These are phyloP conservation scores for Nothobranchius furzeri DNA, from an alignment of 2,113 vertebrate species.

Conservation along the genomic window DNA sequence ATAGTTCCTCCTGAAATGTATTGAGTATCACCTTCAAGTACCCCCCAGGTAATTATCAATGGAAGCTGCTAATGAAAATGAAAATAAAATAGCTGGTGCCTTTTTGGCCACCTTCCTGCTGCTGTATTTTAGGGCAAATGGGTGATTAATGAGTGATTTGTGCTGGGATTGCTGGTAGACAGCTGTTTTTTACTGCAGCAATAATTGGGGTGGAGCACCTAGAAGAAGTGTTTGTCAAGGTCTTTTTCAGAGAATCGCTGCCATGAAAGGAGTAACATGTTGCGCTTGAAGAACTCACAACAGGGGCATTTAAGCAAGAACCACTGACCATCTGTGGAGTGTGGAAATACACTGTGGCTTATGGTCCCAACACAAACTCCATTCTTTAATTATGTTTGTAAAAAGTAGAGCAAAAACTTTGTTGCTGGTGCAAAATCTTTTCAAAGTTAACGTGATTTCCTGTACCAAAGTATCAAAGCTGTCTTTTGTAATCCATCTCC, in stretches of 20 bases:
- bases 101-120: slow-evolving; percentile 35
- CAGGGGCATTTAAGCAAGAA: background rate
- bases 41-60: slow-evolving; percentile 56
- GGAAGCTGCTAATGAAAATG: slow-evolving; percentile 57
- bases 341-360: background rate
- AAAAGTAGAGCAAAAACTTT: background rate
- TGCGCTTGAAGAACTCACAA: slow-evolving; percentile 5
- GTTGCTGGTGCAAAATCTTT: background rate
- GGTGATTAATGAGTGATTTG: slow-evolving; percentile 71
- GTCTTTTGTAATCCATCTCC: too few species aligned
- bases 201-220: slow-evolving; percentile 36
- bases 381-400: background rate
- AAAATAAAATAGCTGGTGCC: slow-evolving; percentile 42
- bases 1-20: slow-evolving; percentile 15
- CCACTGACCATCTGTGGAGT: background rate
- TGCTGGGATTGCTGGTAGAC: slow-evolving; percentile 53
- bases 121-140: slow-evolving; percentile 61
- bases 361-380: background rate
- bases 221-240: slow-evolving; percentile 13
- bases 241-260: slow-evolving; percentile 16
- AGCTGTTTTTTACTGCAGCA: slow-evolving; percentile 54
- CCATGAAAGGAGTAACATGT: slow-evolving; percentile 11
- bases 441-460: background rate
- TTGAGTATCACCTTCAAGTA: slow-evolving; percentile 47
- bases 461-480: too few species aligned